Conservation (phyloP, 2,888 invertebrate genomes). For the Heliconius hortense region DNA sequence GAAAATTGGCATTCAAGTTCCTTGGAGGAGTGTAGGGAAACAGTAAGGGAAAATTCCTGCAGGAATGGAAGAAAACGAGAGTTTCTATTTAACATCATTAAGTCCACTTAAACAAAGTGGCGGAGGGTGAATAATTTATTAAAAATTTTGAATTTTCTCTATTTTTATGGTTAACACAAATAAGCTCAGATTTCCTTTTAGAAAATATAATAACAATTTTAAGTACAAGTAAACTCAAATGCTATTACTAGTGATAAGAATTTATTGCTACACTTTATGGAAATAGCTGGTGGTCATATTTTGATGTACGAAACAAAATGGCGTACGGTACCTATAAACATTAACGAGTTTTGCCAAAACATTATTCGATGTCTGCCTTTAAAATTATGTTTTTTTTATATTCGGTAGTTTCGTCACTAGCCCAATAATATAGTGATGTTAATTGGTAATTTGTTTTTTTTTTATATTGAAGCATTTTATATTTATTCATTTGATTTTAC, state of each 20-base stretch:
- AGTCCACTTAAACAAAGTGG: no score
- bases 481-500: not conserved
- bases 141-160: no score
- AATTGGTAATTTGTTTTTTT: slow-evolving; percentile 9
- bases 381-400: slow-evolving; percentile 47
- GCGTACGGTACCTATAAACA: slow-evolving; percentile 20
- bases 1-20: not conserved
- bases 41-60: no score
- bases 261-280: slow-evolving; percentile 30
- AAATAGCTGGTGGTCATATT: slow-evolving; percentile 37
- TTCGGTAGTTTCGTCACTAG: slow-evolving; percentile 46
- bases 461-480: not conserved
- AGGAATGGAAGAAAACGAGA: no score
- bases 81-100: no score
- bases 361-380: slow-evolving; percentile 28
- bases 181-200: not conserved
- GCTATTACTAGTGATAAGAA: slow-evolving; percentile 3
- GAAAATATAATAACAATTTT: not conserved
- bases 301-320: slow-evolving; percentile 35
- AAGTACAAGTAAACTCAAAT: not conserved
- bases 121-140: no score
- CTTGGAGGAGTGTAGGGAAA: not conserved
- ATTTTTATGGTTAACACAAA: no score
- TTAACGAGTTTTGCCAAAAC: slow-evolving; percentile 29
- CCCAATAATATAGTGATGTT: not conserved